Base-by-base conservation (phyloP, 2,113 vertebrate species). In the Sander lucioperca region DNA sequence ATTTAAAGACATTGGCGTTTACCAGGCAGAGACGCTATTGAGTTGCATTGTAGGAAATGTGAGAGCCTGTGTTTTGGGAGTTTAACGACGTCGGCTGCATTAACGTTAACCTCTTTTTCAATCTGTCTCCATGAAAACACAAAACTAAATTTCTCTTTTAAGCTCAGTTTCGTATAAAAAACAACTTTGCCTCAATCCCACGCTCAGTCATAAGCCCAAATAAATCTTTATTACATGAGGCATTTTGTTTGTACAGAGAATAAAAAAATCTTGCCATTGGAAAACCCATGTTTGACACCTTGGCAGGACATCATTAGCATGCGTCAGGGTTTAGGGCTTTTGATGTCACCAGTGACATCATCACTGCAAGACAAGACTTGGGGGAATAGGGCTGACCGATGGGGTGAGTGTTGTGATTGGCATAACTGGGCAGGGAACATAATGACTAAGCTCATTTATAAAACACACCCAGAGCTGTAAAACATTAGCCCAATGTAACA, bases 271-370 rank as follows among this genome's bases (percentile, higher is more conserved):
- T 27, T 39, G 30, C 23, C 62, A n/a, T 50, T 76, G 75, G 78
- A 88, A 89, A 86, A 80, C 48, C 16, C 19, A 64, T 11, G 43
- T 79, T 87, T 90, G 83, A 86, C 84, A 77, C 61, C 15, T 87
- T 89, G 90, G 88, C 89, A 63, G 48, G 51, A 74, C 77, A 86
- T 63, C 45, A 62, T 74, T 45, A 33, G 57, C 58, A 18, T 43
- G 62, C 66, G 33, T 87, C 91, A 89, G 77, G 70, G 33, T 86
- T 87, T 59, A 81, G 30, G 47, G 76, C 30, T 75, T 91, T 79
- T 79, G 73, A 84, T 81, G 83, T 90, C 86, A 87, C 48, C 45
- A 18, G 33, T 92, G 90, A 93, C 90, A 89, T 94, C 90, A 94
- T 89, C 59, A 74, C 16, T 62, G 72, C 57, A 36, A 68, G 88